A percentile compares a stretch with the other conserved stretches of the same genome.
phyloP scores from a whole-genome alignment of 2,888 invertebrate genomes.

The Ctena decussata region DNA sequence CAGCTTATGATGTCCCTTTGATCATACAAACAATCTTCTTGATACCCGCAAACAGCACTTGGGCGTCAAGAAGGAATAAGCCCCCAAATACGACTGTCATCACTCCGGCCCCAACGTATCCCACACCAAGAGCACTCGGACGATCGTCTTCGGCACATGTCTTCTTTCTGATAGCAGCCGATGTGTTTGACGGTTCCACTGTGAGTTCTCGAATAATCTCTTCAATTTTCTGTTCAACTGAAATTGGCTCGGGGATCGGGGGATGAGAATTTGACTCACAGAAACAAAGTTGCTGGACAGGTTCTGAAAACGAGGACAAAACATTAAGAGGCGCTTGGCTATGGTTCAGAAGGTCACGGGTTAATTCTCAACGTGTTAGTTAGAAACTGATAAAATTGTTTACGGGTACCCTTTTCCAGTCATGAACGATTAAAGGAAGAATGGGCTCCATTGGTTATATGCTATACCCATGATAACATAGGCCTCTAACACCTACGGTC shows the following conservation, averaged over 20 bases:
- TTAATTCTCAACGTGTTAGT: no score
- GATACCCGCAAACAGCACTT: background rate
- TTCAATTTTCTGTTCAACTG: slow-evolving; percentile 40
- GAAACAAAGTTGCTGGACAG: slow-evolving; percentile 49
- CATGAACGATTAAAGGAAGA: no score
- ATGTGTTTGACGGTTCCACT: slow-evolving; percentile 45
- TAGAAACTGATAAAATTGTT: no score
- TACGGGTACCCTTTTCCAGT: no score
- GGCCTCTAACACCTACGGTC: no score
- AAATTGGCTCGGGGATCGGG: slow-evolving; percentile 51
- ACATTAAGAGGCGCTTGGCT: no score
- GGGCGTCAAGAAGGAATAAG: background rate
- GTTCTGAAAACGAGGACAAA: background rate
- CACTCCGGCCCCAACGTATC: slow-evolving; percentile 25
- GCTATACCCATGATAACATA: no score
- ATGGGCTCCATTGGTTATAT: no score
- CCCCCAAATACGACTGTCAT: background rate
- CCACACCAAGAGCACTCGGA: slow-evolving; percentile 55
- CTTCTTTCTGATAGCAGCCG: slow-evolving; percentile 38
- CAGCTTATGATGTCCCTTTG: background rate
- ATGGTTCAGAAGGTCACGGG: no score
- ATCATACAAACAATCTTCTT: background rate
- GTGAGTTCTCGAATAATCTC: slow-evolving; percentile 40
- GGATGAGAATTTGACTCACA: slow-evolving; percentile 50
- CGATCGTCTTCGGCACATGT: slow-evolving; percentile 56